phyloP scores from a whole-genome alignment of 1,140 invertebrate species.

The Mylabris phalerata region DNA sequence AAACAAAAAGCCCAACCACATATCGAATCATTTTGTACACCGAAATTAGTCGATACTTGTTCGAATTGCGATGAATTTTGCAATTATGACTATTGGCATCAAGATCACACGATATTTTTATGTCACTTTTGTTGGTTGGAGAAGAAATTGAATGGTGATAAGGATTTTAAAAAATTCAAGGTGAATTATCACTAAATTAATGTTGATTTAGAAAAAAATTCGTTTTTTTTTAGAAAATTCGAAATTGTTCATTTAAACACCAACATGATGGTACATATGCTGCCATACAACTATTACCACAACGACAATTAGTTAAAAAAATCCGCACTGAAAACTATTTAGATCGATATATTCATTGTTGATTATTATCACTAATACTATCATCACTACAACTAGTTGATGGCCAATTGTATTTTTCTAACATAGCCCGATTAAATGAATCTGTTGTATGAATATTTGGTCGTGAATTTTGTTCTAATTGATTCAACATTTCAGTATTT shows the following conservation, averaged over 20 bases:
- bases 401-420: background rate
- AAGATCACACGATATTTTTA: conserved; percentile 26
- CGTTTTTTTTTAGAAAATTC: conserved; percentile 31
- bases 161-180: conserved; percentile 14
- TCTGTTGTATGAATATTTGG: conserved; percentile 20
- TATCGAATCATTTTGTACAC: background rate
- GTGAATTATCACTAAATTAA: too few species aligned
- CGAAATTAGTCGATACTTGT: conserved; percentile 26
- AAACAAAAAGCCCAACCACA: background rate
- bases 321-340: conserved; percentile 31
- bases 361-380: background rate
- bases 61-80: conserved; percentile 28
- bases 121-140: conserved; percentile 31
- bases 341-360: conserved; percentile 32
- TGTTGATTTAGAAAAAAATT: too few species aligned
- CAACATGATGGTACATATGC: conserved; percentile 29
- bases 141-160: conserved; percentile 20
- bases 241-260: conserved; percentile 35
- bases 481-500: conserved; percentile 25
- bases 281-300: conserved; percentile 20
- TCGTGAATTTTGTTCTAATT: conserved; percentile 22
- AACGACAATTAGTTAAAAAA: conserved; percentile 29
- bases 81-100: conserved; percentile 33
- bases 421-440: conserved; percentile 4
- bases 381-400: too few species aligned